Conservation (phyloP, 2,113 vertebrate species). For the Chionodraco myersi region DNA sequence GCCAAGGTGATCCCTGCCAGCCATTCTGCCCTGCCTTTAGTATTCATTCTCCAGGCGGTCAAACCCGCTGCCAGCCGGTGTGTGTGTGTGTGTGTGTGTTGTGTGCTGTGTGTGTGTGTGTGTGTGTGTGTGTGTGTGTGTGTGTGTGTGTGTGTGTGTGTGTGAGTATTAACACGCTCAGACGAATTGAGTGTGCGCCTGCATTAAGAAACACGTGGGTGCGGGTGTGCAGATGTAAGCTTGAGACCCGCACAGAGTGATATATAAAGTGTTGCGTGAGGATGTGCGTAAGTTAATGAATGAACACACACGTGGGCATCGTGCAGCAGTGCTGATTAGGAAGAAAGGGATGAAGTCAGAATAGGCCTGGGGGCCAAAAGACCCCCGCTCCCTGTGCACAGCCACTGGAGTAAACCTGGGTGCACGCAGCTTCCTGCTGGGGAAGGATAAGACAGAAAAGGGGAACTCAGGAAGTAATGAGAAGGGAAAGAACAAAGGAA, state of each 20-base stretch:
- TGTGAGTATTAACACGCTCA: not conserved
- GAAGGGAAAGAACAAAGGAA: slow-evolving; percentile 66
- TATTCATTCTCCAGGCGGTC: slow-evolving; percentile 80
- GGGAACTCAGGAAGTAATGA: slow-evolving; percentile 65
- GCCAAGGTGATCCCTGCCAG: slow-evolving; percentile 78
- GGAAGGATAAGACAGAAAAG: slow-evolving; percentile 63
- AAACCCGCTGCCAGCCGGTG: slow-evolving; percentile 69
- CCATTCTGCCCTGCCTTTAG: slow-evolving; percentile 79
- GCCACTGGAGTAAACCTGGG: slow-evolving; percentile 64
- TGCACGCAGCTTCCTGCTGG: slow-evolving; percentile 66
- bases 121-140: no score
- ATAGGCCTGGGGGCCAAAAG: slow-evolving; percentile 68
- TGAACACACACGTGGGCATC: slow-evolving; percentile 50
- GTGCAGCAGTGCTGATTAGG: slow-evolving; percentile 55
- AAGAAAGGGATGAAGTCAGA: slow-evolving; percentile 53
- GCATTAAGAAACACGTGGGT: slow-evolving; percentile 37
- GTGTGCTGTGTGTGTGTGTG: slow-evolving; percentile 6
- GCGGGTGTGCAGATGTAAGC: slow-evolving; percentile 30
- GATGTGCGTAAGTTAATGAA: slow-evolving; percentile 51
- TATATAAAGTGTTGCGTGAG: slow-evolving; percentile 36
- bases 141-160: not conserved
- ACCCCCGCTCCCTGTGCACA: slow-evolving; percentile 43
- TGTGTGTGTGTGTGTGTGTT: no score
- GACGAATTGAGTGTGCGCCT: slow-evolving; percentile 47
- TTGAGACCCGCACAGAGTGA: slow-evolving; percentile 45